Evolutionary conservation across 2,113 vertebrate genomes (phyloP).

Genomic region (Coracopsis vasa): DNA sequence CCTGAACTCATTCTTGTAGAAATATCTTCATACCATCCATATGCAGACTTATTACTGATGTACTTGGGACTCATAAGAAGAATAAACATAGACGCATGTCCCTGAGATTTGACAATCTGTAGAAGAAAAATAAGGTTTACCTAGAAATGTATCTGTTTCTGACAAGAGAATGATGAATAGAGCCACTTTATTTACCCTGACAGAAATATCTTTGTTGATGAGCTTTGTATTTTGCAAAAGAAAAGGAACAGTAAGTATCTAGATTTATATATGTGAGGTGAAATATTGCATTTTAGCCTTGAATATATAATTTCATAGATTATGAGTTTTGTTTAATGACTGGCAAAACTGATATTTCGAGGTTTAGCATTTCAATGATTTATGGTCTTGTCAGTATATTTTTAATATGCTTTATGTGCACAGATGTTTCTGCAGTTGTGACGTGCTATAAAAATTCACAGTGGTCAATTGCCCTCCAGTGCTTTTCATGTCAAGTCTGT

Average conservation of each 20-base stretch:
- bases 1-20: background rate
- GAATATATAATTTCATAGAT: constrained; percentile 53
- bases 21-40: background rate
- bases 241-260: constrained; percentile 13
- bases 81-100: background rate
- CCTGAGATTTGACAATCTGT: constrained; percentile 3
- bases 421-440: constrained; percentile 43
- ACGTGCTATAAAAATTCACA: constrained; percentile 13
- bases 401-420: constrained; percentile 17
- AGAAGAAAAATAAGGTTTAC: constrained; percentile 54
- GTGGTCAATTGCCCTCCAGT: constrained; percentile 6
- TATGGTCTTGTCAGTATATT: constrained; percentile 25
- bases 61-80: background rate
- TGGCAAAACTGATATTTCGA: constrained; percentile 47
- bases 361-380: constrained; percentile 46
- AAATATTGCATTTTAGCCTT: constrained; percentile 49
- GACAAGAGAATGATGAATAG: constrained; percentile 44
- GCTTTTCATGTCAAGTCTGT: background rate
- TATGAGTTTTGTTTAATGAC: constrained; percentile 59
- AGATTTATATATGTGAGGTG: background rate
- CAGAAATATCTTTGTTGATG: constrained; percentile 40
- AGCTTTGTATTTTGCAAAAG: constrained; percentile 8
- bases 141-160: constrained; percentile 19
- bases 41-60: background rate
- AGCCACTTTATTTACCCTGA: constrained; percentile 38